These are phyloP conservation scores for Amphipyra berbera DNA, from an alignment of 2,888 invertebrate species.

Conservation along the genomic window DNA sequence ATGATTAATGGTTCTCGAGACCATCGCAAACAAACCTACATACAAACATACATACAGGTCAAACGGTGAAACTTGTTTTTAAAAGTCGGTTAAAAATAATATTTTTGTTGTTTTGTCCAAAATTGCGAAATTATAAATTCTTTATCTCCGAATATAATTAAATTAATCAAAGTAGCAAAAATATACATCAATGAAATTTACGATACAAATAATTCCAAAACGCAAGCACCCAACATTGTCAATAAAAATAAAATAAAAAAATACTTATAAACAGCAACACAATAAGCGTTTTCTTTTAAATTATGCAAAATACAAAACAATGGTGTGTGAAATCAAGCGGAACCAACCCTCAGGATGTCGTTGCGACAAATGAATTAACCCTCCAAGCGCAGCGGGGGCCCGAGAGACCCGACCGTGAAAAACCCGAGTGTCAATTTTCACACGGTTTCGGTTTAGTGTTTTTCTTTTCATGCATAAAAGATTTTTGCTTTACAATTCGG, in stretches of 20 bases:
- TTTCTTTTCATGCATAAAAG: conserved; percentile 54
- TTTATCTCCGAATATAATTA: too few species aligned
- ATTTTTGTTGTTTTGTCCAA: too few species aligned
- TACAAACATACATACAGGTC: too few species aligned
- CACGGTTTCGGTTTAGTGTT: conserved; percentile 53
- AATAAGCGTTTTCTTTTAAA: conserved; percentile 41
- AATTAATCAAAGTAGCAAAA: too few species aligned
- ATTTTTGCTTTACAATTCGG: conserved; percentile 32
- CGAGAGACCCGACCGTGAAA: conserved; percentile 43
- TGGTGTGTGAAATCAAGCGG: conserved; percentile 59
- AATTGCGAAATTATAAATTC: too few species aligned
- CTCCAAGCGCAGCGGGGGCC: conserved; percentile 57
- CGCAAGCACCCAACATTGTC: not conserved
- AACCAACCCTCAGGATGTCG: conserved; percentile 51
- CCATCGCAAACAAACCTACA: too few species aligned
- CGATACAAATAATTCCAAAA: too few species aligned
- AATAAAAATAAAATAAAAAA: not conserved
- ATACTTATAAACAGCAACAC: conserved; percentile 2
- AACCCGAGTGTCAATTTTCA: conserved; percentile 58
- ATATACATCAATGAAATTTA: too few species aligned
- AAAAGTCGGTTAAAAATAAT: too few species aligned
- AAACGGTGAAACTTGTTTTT: too few species aligned
- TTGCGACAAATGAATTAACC: conserved; percentile 59
- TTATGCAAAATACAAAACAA: conserved; percentile 60
- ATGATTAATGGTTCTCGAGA: too few species aligned